Evolutionary conservation across 2,113 vertebrate species (phyloP).

Genomic region (Lophotis ruficrista): DNA sequence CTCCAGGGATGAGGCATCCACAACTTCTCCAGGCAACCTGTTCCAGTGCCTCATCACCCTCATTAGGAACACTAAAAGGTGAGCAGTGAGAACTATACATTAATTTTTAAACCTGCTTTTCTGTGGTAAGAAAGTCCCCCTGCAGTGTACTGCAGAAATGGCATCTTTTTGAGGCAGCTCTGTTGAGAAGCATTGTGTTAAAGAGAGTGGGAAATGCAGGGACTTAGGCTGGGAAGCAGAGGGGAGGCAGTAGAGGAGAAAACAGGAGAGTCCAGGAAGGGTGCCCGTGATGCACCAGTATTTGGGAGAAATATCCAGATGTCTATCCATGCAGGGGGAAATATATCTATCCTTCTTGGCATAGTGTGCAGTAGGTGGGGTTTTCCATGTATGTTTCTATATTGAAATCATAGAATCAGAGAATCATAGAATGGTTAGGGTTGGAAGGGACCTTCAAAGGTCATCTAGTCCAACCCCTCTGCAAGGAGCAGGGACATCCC

Average conservation of each 20-base stretch:
- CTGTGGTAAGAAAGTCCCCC: neutral
- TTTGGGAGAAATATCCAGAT: neutral
- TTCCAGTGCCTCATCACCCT: too few species aligned
- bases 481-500: too few species aligned
- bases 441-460: too few species aligned
- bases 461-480: too few species aligned
- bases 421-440: too few species aligned
- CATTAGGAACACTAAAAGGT: neutral
- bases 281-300: neutral
- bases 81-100: neutral
- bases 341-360: neutral
- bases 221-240: neutral
- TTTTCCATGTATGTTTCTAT: neutral
- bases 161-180: neutral
- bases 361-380: too few species aligned
- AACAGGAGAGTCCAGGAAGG: neutral
- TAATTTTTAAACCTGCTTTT: neutral
- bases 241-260: neutral
- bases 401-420: neutral
- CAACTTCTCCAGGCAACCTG: too few species aligned
- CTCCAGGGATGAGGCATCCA: too few species aligned
- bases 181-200: neutral
- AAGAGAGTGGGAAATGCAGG: neutral
- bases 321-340: neutral
- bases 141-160: neutral